Base-by-base conservation (phyloP, 2,797 vertebrate species). In the Mormyrops attenuatus region DNA sequence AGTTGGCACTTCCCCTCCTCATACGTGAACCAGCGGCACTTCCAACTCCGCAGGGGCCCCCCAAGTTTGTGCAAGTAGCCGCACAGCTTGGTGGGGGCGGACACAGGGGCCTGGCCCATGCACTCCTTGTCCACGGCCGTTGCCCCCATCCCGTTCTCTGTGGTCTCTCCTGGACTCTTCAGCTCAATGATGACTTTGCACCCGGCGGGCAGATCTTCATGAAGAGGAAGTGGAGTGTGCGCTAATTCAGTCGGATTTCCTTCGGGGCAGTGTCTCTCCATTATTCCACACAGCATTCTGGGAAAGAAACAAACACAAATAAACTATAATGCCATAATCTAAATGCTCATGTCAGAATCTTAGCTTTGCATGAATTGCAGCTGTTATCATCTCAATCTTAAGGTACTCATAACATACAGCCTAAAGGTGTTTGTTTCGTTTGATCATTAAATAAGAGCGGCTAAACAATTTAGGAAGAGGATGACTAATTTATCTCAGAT, bases 41-140 rank as follows among this genome's bases (percentile, higher is more conserved):
- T 99, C 98, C 98, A 99, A 49, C 96, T 92, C 91, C 94, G 97
- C 49, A 99, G 95, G 0, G 98, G 97, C 0, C 97, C 98, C 0
- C 96, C 98, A 82, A 96, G 95, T 92, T 99, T 99, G 91, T 96
- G 95, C 87, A 99, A 95, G 92, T 97, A 99, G 3, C 98, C 98
- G 15, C 98, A 99, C 4, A 99, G 96, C 91, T 94, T 97, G 91
- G 95, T 94, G 20, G 92, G 91, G 22, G 89, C 17, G 5, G 66
- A 26, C n/a, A 90, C 92, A 2, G 90, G 69, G 53, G 41, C 52
- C 44, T 41, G 85, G 57, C 91, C 92, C 38, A 49, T 0, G 0
- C 55, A 90, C 89, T 91, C 93, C 44, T 41, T 87, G 22, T 90
- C 82, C 9, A 8, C 41, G 2, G 88, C 73, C 47, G 89, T 89